Conservation (phyloP, 1,140 invertebrate genomes). For the Leptestheria dahalacensis region DNA sequence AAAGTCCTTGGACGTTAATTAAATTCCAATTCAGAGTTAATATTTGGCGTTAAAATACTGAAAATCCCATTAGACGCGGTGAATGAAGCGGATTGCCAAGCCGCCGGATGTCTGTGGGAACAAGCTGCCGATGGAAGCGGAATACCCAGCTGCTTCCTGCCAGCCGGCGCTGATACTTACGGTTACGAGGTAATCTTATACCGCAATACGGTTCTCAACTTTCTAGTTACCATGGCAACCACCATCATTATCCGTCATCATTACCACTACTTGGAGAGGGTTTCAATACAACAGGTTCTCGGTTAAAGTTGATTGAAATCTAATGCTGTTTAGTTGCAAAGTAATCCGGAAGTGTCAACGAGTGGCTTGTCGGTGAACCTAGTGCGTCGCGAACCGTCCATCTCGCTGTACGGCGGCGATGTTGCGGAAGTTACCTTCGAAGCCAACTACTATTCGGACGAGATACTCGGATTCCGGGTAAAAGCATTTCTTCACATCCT, state of each 20-base stretch:
- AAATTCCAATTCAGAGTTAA: too few species aligned
- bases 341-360: background rate
- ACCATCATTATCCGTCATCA: too few species aligned
- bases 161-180: conserved; percentile 1
- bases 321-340: background rate
- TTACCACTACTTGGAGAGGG: background rate
- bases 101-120: conserved; percentile 9
- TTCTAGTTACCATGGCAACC: too few species aligned
- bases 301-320: too few species aligned
- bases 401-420: conserved; percentile 7
- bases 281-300: background rate
- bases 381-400: background rate
- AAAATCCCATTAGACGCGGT: too few species aligned
- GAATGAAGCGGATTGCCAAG: background rate
- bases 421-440: conserved; percentile 4
- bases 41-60: too few species aligned
- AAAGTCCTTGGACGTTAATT: too few species aligned
- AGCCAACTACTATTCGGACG: conserved; percentile 6
- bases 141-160: conserved; percentile 6
- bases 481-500: too few species aligned
- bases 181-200: conserved; percentile 13
- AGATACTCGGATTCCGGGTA: conserved; percentile 11
- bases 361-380: background rate
- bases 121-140: background rate
- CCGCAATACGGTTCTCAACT: too few species aligned